Evolutionary conservation across 2,888 invertebrate species (phyloP), one percentile per base, ranked within the genome.

Genomic region (Drosophila meridionalis): DNA sequence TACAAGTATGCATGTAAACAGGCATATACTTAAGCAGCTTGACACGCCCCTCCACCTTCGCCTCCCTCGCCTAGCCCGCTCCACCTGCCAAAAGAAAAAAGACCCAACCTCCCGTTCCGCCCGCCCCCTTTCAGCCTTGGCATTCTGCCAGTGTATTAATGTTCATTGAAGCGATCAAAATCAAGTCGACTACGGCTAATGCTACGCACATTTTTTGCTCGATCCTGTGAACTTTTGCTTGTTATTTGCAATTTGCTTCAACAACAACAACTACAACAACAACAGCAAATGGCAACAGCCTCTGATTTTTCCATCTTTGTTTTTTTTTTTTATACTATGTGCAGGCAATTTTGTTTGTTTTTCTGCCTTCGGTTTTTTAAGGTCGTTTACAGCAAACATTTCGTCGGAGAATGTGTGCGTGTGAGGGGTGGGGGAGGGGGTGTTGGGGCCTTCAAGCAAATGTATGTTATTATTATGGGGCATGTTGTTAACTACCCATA

Each of bases 131-230:
- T 7, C 28, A 14, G 56, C 30, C 30, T 20, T 42, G 67, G 52
- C 58, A 42, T 52, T 47, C 64, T 76, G 59, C 45, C 69, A 69
- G 82, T 83, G 73, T 89, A 89, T 90, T 90, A 90, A 84, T 91
- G 89, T 89, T 90, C 89, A 90, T 83, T 91, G 89, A 90, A 80
- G 84, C 91, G 84, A 85, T 78, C 74, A 87, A 89, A 90, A 91
- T 90, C 86, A 90, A 90, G 86, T 91, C 91, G 89, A 82, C 89
- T 88, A 84, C 79, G 82, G 85, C 89, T 86, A 86, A 86, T 86
- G 83, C 83, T 79, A 86, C 89, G 80, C 90, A 83, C 87, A 86
- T 76, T 84, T 77, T 74, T 76, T 78, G 57, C 77, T 66, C 70
- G 78, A 77, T 74, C 74, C 68, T 76, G 83, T 76, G 73, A 83